Evolutionary conservation across 2,113 vertebrate species (phyloP).

Genomic region (Tauraco erythrolophus): DNA sequence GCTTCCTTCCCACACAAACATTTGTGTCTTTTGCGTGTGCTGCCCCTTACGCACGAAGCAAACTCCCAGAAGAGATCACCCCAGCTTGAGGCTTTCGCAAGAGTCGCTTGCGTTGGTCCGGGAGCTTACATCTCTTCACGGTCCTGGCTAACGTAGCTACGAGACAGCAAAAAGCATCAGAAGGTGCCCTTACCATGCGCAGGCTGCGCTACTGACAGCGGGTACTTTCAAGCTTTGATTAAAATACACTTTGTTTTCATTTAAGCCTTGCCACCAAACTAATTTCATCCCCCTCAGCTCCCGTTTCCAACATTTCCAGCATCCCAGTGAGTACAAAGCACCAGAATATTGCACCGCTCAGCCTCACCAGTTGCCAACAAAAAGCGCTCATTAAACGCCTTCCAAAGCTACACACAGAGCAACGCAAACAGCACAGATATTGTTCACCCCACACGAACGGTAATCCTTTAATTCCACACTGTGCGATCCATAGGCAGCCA

Average conservation of each 20-base stretch:
- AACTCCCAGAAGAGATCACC: neutral
- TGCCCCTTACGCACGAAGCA: neutral
- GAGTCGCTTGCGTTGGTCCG: neutral
- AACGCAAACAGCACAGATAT: neutral
- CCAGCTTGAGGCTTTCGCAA: neutral
- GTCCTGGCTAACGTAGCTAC: neutral
- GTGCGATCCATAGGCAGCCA: neutral
- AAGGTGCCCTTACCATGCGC: neutral
- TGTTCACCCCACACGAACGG: neutral
- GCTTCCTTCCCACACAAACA: neutral
- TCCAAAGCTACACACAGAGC: neutral
- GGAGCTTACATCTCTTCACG: fast-evolving
- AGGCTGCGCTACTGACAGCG: neutral
- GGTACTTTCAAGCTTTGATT: neutral
- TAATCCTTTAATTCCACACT: neutral
- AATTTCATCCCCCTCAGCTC: neutral
- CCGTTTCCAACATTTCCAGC: neutral
- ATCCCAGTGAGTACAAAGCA: neutral
- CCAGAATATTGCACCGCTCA: neutral
- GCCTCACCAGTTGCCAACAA: neutral
- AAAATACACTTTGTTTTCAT: neutral
- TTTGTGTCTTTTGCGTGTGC: neutral
- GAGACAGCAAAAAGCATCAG: neutral
- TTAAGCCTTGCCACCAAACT: neutral
- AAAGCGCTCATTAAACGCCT: neutral